A percentile compares a stretch with the other conserved stretches of the same genome.
Evolutionary conservation across 2,113 vertebrate genomes (phyloP).

Genomic region (Muntiacus muntjak): DNA sequence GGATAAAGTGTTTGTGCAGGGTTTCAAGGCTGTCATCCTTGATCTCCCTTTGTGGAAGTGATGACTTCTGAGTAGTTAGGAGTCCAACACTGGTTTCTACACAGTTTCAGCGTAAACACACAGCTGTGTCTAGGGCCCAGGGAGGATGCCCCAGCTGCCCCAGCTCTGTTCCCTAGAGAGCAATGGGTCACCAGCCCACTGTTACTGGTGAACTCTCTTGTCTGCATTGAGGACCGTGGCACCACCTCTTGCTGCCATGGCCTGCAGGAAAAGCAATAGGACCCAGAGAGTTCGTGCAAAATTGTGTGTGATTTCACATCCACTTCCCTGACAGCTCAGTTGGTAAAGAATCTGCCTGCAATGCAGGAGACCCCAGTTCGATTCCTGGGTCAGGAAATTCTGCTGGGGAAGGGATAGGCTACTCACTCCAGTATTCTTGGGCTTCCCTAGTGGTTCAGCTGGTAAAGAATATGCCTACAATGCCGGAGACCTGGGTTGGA

Average conservation of each 20-base stretch:
- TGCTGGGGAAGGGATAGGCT: background rate
- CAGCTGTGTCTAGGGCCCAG: accelerated
- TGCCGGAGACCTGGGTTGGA: background rate
- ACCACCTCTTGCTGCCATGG: accelerated
- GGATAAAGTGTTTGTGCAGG: background rate
- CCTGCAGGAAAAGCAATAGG: background rate
- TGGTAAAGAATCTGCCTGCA: background rate
- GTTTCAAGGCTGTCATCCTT: background rate
- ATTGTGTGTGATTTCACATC: background rate
- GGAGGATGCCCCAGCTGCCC: background rate
- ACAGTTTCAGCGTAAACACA: background rate
- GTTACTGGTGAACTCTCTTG: background rate
- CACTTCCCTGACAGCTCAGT: background rate
- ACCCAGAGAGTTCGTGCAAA: background rate
- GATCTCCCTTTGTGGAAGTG: background rate
- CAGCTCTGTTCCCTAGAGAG: background rate
- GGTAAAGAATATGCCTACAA: background rate
- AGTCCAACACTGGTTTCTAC: no score
- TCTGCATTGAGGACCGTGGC: accelerated
- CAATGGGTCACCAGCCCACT: accelerated
- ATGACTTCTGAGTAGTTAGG: background rate
- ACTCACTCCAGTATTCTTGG: background rate
- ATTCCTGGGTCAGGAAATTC: background rate
- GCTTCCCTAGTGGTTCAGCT: background rate
- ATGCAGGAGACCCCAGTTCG: background rate